Base-by-base conservation (phyloP, 1,140 invertebrate species). In the Drosophila persimilis region DNA sequence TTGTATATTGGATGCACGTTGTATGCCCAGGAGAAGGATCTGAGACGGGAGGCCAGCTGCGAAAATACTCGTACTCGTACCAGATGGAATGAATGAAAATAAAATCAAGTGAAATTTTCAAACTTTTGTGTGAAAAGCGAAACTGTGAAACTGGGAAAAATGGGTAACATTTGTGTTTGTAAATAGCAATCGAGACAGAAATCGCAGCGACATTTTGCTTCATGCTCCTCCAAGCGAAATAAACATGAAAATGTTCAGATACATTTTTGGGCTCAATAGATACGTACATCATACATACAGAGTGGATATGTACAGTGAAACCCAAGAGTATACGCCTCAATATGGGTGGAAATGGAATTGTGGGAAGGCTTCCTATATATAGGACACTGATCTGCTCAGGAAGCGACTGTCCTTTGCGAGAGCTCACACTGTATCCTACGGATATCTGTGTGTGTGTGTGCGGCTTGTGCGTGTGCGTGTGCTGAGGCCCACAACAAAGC, bases 201-300 rank as follows among this genome's bases (percentile, higher is more conserved):
- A 76, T 80, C 59, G 56, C 24, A 66, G 74, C 65, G 63, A 69
- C 74, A 78, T 20, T 57, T 81, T 81, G 20, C 83, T 86, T 77
- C 51, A 78, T 74, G 83, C 74, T 75, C 74, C 69, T 78, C 62
- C 74, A 78, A 83, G 74, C 78, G 78, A 86, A 88, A 86, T 83
- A 83, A 86, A 88, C 78, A 86, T 62, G 62, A 71, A 83, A 67
- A 83, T 86, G 70, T 77, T 63, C 62, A 69, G 46, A 11, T 63
- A 79, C 76, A 57, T 56, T 63, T 56, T 56, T 60, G 54, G 29
- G 17, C 15, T 54, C 15, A 54, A 22, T 0, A 43, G 22, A 44
- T 41, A 50, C 35, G 11, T 9, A 52, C 41, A 50, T 7, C 48
- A 13, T 55, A 15, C 46, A 45, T 2, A 35, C 11, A 3, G 6